phyloP scores from a whole-genome alignment of 2,113 vertebrate species.

The Sinosuthora webbiana region DNA sequence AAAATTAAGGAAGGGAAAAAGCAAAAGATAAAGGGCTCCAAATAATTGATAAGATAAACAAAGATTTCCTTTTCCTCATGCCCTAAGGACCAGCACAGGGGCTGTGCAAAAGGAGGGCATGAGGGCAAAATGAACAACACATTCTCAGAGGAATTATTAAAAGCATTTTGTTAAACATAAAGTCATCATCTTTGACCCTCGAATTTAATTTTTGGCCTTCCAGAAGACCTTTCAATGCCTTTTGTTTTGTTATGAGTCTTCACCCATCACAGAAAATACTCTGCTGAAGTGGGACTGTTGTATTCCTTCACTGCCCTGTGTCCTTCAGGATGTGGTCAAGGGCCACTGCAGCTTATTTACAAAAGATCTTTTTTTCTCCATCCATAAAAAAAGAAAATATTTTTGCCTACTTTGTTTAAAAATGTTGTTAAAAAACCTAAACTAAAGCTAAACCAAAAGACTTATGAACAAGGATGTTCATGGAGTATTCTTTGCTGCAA shows the following conservation, averaged over 20 bases:
- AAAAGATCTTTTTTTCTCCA: background rate
- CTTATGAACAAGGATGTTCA: background rate
- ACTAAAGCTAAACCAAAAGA: background rate
- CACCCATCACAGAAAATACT: background rate
- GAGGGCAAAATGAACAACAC: background rate
- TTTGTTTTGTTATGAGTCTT: background rate
- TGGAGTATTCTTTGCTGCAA: background rate
- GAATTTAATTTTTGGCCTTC: background rate
- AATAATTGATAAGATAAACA: background rate
- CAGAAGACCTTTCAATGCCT: background rate
- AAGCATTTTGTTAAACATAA: background rate
- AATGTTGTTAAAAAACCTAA: background rate
- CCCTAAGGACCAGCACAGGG: background rate
- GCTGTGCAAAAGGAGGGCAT: background rate
- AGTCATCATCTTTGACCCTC: background rate
- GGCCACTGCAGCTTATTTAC: background rate
- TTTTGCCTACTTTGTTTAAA: background rate
- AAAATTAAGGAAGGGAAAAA: background rate
- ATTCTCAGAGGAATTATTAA: background rate
- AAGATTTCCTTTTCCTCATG: background rate
- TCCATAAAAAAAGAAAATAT: background rate
- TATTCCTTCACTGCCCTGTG: background rate
- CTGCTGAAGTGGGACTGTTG: background rate
- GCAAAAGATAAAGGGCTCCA: background rate
- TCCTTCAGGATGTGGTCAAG: background rate